phyloP scores from a whole-genome alignment of 1,140 invertebrate species.

The fruit fly (Drosophila melanogaster) region Release_6_plus_ISO1_MT NT_037436.4:18492001-18492500 shows the following conservation, averaged over 20 bases:
- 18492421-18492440: background rate
- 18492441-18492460: background rate
- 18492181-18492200: background rate
- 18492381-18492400: background rate
- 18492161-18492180: background rate
- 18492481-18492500: slow-evolving; percentile 32
- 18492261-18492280: background rate
- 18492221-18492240: background rate
- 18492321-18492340: too few relatives aligned
- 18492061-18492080: slow-evolving; percentile 25
- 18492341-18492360: too few relatives aligned
- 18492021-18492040: slow-evolving; percentile 25
- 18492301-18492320: too few relatives aligned
- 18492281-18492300: background rate
- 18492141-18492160: slow-evolving; percentile 8
- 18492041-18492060: slow-evolving; percentile 25
- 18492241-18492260: background rate
- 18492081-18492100: slow-evolving; percentile 25
- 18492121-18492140: slow-evolving; percentile 16
- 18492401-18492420: background rate
- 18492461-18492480: slow-evolving; percentile 12
- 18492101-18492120: slow-evolving; percentile 25
- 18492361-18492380: too few relatives aligned
- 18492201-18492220: background rate
- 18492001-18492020: slow-evolving; percentile 10